A percentile compares a stretch with the other conserved stretches of the same genome.
Conservation (phyloP, 2,797 vertebrate species). For the Eulemur albifrons region DNA sequence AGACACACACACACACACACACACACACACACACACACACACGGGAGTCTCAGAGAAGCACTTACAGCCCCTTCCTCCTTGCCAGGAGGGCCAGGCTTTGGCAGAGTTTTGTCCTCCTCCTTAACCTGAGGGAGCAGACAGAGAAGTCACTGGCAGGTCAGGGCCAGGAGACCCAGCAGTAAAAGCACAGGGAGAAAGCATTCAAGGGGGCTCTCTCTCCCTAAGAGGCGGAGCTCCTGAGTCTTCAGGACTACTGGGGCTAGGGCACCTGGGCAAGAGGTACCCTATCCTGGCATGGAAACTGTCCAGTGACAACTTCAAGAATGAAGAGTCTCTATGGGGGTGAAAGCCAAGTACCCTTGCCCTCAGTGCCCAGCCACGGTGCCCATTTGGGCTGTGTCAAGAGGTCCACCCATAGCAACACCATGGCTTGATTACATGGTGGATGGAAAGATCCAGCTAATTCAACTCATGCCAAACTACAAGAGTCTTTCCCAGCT, state of each 20-base stretch:
- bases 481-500: neutral
- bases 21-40: neutral
- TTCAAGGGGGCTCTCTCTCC: neutral
- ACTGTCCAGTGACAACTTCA: neutral
- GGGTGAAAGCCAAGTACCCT: neutral
- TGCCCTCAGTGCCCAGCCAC: neutral
- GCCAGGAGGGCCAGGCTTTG: constrained; percentile 84
- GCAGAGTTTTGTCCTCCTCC: constrained; percentile 92
- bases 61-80: constrained; percentile 93
- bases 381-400: neutral
- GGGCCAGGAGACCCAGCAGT: neutral
- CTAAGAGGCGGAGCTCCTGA: neutral
- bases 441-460: neutral
- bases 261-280: neutral
- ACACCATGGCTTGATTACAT: neutral
- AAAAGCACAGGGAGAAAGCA: neutral
- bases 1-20: neutral
- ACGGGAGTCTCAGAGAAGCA: constrained; percentile 62
- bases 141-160: constrained; percentile 54
- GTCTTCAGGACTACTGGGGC: neutral
- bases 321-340: neutral
- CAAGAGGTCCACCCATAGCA: neutral
- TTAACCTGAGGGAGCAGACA: constrained; percentile 92
- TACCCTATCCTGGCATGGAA: neutral
- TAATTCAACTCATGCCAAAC: neutral